phyloP scores from a whole-genome alignment of 2,113 vertebrate species.

The Delphinus delphis region DNA sequence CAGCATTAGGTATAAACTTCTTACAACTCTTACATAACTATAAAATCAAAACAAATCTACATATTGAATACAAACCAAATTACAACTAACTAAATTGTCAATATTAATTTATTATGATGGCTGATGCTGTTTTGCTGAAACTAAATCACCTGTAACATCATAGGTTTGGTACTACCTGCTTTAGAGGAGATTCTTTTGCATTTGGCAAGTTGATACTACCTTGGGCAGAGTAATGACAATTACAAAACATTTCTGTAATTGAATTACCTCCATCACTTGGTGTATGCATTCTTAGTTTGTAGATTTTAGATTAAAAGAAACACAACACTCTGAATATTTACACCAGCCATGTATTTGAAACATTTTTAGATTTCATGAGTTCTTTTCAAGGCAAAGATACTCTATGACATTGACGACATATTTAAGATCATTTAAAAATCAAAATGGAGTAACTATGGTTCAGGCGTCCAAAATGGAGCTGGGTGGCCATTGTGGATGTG shows the following conservation, averaged over 20 bases:
- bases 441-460: neutral
- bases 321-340: neutral
- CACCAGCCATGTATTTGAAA: neutral
- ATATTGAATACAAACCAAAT: conserved; percentile 35
- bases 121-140: neutral
- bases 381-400: neutral
- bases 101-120: neutral
- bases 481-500: neutral
- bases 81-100: neutral
- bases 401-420: neutral
- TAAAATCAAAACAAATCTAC: conserved; percentile 26
- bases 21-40: neutral
- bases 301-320: neutral
- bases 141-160: neutral
- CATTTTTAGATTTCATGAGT: neutral
- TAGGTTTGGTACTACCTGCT: neutral
- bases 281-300: neutral
- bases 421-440: neutral
- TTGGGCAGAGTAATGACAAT: neutral
- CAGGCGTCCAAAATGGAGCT: neutral
- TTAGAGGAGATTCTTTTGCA: conserved; percentile 24
- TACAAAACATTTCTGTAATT: neutral
- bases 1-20: neutral
- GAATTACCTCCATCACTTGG: neutral
- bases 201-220: neutral